phyloP scores from a whole-genome alignment of 1,140 invertebrate species.

The Yoshiicerus persimilis region DNA sequence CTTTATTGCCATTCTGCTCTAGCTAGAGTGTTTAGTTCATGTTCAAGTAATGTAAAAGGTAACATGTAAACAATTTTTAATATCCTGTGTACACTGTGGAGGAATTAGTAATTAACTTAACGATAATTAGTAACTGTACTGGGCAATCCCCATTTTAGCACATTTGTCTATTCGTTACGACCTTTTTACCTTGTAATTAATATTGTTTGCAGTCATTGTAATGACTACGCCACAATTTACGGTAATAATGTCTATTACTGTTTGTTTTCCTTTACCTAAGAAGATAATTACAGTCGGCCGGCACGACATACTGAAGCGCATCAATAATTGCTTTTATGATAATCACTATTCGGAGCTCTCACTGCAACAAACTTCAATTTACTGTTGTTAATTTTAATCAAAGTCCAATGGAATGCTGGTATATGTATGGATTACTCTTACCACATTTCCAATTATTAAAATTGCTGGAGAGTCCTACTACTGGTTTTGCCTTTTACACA shows the following conservation, averaged over 20 bases:
- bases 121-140: not conserved
- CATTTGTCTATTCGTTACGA: not conserved
- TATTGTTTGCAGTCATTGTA: not conserved
- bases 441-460: too few species aligned
- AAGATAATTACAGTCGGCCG: not conserved
- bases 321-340: not conserved
- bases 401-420: too few species aligned
- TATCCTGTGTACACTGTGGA: not conserved
- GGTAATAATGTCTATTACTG: not conserved
- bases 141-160: not conserved
- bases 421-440: not conserved
- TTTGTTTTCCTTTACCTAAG: not conserved
- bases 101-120: not conserved
- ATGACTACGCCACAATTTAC: not conserved
- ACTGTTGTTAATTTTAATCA: not conserved
- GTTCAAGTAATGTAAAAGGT: not conserved
- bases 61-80: not conserved
- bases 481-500: not conserved
- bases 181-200: not conserved
- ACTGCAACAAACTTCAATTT: not conserved
- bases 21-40: too few species aligned
- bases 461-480: not conserved
- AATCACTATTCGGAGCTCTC: not conserved
- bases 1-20: not conserved
- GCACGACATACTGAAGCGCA: not conserved